Base-by-base conservation (phyloP, 2,113 vertebrate species). In the Acrocephalus arundinaceus region DNA sequence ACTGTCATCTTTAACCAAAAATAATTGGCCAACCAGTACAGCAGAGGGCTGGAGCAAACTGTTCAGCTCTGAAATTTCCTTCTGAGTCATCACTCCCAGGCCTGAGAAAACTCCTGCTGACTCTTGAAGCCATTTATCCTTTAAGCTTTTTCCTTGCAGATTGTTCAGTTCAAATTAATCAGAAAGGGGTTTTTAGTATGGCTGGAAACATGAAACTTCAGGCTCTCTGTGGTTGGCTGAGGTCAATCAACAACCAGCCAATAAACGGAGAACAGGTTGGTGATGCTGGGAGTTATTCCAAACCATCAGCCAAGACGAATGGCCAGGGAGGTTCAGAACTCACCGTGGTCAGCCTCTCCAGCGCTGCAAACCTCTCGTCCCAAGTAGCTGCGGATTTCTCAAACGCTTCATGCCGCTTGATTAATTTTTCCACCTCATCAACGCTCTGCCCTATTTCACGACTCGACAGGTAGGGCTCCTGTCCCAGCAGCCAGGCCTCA, bases 351-450 rank as follows among this genome's bases (percentile, higher is more conserved):
- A 99, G 98, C 85, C 99, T 97, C 95, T 99, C 99, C 97, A 99
- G 97, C 0, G 99, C 99, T 1, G 99, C 98, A 97, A 99, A 99
- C 30, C 99, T 98, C 93, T 99, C 99, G 15, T 99, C 99, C 99
- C 99, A 99, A 71, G 99, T 99, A 16, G 99, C 99, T 22, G 99
- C 99, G 0, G 99, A 99, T 96, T 99, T 99, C 94, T 99, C 99
- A 68, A 99, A 99, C 3, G 99, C 99, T 95, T 99, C 99, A 1
- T 99, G 99, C 37, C 99, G 97, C 94, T 99, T 99, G 97, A 99
- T 99, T 71, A 99, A 97, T 71, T 99, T 99, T 97, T 99, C 99
- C 92, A 99, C 99, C 93, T 99, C 99, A 8, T 99, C 99, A 62
- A 99, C 99, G 1, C 99, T 99, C 95, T 98, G 98, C 15, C 99